Evolutionary conservation across 2,113 vertebrate genomes (phyloP).

Genomic region (Gulo gulo): DNA sequence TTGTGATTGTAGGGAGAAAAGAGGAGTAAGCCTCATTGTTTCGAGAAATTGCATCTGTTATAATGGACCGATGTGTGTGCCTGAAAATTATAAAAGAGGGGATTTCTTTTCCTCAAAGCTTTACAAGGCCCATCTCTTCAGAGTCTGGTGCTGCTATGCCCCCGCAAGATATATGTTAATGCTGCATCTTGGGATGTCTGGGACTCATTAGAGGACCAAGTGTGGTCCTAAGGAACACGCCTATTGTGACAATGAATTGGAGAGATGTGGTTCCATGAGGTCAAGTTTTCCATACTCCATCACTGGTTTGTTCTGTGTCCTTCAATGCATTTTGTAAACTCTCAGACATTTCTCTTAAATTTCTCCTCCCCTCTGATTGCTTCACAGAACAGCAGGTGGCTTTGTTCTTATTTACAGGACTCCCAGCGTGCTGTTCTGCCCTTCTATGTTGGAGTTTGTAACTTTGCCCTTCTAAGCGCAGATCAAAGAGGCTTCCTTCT

Average conservation of each 20-base stretch:
- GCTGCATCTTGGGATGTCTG: not conserved
- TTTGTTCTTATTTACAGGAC: not conserved
- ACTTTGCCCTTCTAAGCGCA: not conserved
- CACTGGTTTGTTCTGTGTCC: not conserved
- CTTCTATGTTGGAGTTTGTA: not conserved
- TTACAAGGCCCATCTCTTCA: not conserved
- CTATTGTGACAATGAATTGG: not conserved
- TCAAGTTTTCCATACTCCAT: not conserved
- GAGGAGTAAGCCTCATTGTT: constrained; percentile 29
- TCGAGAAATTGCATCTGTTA: constrained; percentile 40
- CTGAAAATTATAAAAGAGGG: not conserved
- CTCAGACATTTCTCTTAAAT: not conserved
- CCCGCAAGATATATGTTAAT: not conserved
- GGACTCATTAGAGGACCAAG: not conserved
- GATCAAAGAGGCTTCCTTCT: not conserved
- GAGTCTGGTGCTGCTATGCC: not conserved
- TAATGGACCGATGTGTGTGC: not conserved
- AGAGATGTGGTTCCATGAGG: not conserved
- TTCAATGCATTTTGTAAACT: not conserved
- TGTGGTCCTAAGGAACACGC: not conserved
- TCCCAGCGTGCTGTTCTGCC: not conserved
- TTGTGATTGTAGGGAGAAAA: not conserved
- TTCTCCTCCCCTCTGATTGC: not conserved
- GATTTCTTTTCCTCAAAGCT: not conserved
- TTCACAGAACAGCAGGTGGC: not conserved